Conservation (phyloP, 2,888 invertebrate genomes). For the Merodon equestris region DNA sequence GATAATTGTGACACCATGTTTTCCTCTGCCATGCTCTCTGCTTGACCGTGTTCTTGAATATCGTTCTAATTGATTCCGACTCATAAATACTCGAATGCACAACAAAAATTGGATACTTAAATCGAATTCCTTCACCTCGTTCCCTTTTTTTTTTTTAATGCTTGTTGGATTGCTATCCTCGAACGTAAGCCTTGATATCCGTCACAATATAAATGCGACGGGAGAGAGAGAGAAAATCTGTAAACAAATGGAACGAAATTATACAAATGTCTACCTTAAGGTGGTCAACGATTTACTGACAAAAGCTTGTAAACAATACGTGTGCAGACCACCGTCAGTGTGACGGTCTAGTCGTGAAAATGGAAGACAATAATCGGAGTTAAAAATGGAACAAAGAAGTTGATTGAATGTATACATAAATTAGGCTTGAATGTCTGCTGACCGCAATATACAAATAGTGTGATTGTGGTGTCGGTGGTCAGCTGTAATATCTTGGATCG, state of each 20-base stretch:
- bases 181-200: constrained; percentile 41
- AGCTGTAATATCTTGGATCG: constrained; percentile 41
- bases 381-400: constrained; percentile 58
- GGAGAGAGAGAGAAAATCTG: constrained; percentile 27
- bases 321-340: constrained; percentile 40
- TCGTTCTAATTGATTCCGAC: constrained; percentile 62
- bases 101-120: constrained; percentile 62
- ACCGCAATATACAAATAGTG: too few species aligned
- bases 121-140: constrained; percentile 58
- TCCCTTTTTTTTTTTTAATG: constrained; percentile 45
- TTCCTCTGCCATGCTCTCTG: constrained; percentile 8
- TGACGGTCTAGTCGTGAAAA: constrained; percentile 27
- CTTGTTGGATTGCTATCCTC: constrained; percentile 28
- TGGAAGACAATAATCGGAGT: constrained; percentile 52
- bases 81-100: constrained; percentile 63
- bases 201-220: constrained; percentile 21
- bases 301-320: constrained; percentile 52
- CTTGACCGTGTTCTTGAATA: constrained; percentile 40
- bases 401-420: constrained; percentile 65
- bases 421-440: constrained; percentile 49
- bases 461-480: too few species aligned
- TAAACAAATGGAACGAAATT: constrained; percentile 57
- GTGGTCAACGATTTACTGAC: constrained; percentile 51
- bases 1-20: constrained; percentile 54
- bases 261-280: constrained; percentile 42